Base-by-base conservation (phyloP, 2,113 vertebrate species). In the Phalacrocorax pelagicus region DNA sequence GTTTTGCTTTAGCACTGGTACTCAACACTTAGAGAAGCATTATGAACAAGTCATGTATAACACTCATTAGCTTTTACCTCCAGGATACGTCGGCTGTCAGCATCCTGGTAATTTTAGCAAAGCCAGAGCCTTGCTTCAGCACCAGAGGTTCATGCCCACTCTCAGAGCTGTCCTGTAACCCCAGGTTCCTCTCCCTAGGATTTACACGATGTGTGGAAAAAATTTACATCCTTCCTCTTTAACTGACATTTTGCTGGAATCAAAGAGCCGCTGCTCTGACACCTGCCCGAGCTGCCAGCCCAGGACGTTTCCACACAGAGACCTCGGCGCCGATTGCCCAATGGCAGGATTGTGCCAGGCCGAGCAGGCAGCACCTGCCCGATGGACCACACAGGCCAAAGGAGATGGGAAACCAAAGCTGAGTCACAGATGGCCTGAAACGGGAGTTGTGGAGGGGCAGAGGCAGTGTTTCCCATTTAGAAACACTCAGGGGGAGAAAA, bases 251-350 rank as follows among this genome's bases (percentile, higher is more conserved):
- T 57, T 51, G 26, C 57, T 73, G 85, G 81, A 44, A 83, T 66
- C 29, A 20, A 77, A 36, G 17, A 77, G 49, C 58, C 65, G 92
- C 71, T 80, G 86, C 74, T 87, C 44, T 21, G 32, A n/a, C 12
- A 2, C 26, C 65, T 40, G 40, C 29, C 22, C 3, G 22, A 81
- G 36, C 54, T 73, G 82, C 78, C 67, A 67, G 32, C 29, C 65
- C 0, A 0, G 34, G 86, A 38, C 59, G 9, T 12, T 49, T 58
- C 70, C 0, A 0, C 1, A 0, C 21, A 32, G 36, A 79, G 65
- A 34, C 49, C 65, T 19, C 6, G 4, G 46, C 2, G 1, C 17
- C 20, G 3, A 30, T 4, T 10, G 2, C 51, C 19, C 57, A 26
- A 12, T 2, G 2, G 38, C 79, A 40, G 79, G 38, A 23, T 8